A percentile compares a stretch with the other conserved stretches of the same genome.
phyloP scores from a whole-genome alignment of 2,113 vertebrate genomes.

The Psittacula cyanocephala region DNA sequence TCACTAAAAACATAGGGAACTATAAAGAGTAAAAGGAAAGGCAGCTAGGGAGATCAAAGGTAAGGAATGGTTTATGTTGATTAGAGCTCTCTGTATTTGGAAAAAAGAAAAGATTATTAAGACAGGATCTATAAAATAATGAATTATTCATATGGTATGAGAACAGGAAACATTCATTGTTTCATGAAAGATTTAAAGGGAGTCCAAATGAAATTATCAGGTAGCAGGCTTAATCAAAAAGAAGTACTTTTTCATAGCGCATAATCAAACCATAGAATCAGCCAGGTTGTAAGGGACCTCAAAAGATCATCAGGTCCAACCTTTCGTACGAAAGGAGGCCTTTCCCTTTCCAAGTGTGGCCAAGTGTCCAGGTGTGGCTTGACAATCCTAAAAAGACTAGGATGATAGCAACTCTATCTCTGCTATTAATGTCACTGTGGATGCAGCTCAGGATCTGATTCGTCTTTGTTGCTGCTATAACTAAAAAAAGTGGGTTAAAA shows the following conservation, averaged over 20 bases:
- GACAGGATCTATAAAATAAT: neutral
- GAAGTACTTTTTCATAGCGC: neutral
- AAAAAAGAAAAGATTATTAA: neutral
- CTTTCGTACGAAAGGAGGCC: neutral
- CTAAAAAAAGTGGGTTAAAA: neutral
- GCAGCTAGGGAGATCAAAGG: neutral
- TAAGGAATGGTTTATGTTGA: neutral
- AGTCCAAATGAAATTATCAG: neutral
- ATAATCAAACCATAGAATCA: neutral
- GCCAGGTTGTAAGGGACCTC: neutral
- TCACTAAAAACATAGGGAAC: neutral
- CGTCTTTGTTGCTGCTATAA: neutral
- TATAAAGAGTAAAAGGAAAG: neutral
- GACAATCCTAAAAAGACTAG: neutral
- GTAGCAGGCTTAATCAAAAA: neutral
- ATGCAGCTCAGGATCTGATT: neutral
- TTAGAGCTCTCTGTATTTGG: neutral
- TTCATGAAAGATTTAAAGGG: neutral
- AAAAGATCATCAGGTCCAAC: neutral
- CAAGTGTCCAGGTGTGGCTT: neutral
- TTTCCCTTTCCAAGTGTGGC: too few relatives aligned
- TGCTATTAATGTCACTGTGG: neutral
- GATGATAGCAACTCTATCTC: neutral
- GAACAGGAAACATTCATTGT: neutral
- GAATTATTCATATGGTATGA: neutral